Evolutionary conservation across 2,888 invertebrate genomes (phyloP).

Genomic region (Masnerella sp.): DNA sequence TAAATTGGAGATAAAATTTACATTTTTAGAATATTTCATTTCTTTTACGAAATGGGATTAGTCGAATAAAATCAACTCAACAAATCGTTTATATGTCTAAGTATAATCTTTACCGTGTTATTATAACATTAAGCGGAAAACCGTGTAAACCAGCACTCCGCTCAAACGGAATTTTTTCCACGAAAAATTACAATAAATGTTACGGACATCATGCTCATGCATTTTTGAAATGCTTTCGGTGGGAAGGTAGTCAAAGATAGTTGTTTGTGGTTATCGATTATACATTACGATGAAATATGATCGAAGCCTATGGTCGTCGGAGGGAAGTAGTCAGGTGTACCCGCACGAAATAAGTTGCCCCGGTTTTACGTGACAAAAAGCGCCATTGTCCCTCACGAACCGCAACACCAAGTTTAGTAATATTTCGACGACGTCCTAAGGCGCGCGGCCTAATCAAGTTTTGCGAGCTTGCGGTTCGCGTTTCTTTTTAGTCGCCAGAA

Average conservation of each 20-base stretch:
- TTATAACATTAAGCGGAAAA: too few species aligned
- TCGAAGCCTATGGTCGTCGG: slow-evolving; percentile 2
- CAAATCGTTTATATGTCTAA: too few species aligned
- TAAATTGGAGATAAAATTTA: too few species aligned
- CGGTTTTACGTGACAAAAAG: slow-evolving; percentile 13
- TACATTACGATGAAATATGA: slow-evolving; percentile 27
- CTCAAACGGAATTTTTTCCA: too few species aligned
- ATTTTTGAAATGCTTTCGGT: background rate
- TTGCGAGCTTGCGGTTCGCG: background rate
- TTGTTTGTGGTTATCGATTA: slow-evolving; percentile 18
- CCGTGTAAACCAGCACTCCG: too few species aligned
- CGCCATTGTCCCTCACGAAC: too few species aligned
- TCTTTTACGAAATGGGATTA: too few species aligned
- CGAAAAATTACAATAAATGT: background rate
- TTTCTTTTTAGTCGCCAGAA: background rate
- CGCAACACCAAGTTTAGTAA: slow-evolving; percentile 25
- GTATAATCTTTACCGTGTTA: too few species aligned
- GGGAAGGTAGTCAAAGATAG: background rate
- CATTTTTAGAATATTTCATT: too few species aligned
- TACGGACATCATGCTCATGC: background rate
- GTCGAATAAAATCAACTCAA: too few species aligned
- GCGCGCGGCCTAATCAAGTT: too few species aligned
- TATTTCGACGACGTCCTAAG: too few species aligned
- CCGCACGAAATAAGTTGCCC: slow-evolving; percentile 6
- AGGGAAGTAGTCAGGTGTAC: slow-evolving; percentile 12